Conservation (phyloP, 2,797 vertebrate genomes). For the Lutjanus argentimaculatus region DNA sequence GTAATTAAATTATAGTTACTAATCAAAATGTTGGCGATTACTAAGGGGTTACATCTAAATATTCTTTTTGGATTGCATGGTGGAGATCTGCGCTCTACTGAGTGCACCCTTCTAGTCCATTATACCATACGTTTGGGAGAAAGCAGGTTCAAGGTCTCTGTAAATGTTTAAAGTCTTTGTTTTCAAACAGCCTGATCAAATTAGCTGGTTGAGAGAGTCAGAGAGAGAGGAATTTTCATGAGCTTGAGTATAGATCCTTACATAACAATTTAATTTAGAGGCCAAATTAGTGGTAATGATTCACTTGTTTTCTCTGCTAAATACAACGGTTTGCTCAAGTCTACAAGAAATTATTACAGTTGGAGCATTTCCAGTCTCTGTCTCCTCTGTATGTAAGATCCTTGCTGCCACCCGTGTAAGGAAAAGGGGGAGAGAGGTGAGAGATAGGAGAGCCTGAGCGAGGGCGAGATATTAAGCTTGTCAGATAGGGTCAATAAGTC, state of each 20-base stretch:
- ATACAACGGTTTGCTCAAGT: conserved; percentile 16
- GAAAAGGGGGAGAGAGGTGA: conserved; percentile 5
- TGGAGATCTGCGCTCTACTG: too few relatives aligned
- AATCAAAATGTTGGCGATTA: too few relatives aligned
- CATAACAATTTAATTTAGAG: conserved; percentile 63
- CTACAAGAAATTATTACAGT: conserved; percentile 25
- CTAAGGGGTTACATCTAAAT: too few relatives aligned
- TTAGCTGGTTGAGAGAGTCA: conserved; percentile 45
- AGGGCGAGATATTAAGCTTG: conserved; percentile 32
- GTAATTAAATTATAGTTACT: too few relatives aligned
- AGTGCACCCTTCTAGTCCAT: too few relatives aligned
- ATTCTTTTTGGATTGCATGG: too few relatives aligned
- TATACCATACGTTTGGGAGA: not conserved
- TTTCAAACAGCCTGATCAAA: conserved; percentile 54
- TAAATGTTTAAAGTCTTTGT: conserved; percentile 55
- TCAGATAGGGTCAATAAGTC: conserved; percentile 56
- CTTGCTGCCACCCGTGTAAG: not conserved
- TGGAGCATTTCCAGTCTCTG: conserved; percentile 12
- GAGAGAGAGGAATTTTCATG: conserved; percentile 39
- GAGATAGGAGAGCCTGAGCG: conserved; percentile 10
- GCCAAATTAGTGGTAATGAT: conserved; percentile 55
- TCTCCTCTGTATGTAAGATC: conserved; percentile 22
- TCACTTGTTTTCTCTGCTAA: conserved; percentile 36
- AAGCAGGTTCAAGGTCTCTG: conserved; percentile 44
- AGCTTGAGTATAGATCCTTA: conserved; percentile 54